Percentiles rank a stretch among this genome's conserved stretches.
phyloP scores from a whole-genome alignment of 2,797 vertebrate genomes.

The Hypotaenidia philippensis region DNA sequence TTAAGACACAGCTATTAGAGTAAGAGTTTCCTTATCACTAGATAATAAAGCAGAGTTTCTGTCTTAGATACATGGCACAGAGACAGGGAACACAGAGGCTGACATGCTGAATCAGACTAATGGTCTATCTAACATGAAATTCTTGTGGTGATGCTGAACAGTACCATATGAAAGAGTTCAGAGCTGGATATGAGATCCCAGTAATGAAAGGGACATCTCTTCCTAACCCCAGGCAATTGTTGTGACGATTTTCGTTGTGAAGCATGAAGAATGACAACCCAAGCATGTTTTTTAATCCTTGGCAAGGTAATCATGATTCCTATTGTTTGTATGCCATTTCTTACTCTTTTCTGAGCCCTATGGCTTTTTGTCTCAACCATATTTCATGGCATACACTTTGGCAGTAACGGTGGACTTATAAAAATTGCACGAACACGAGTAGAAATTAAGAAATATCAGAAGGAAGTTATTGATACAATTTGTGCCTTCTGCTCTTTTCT shows the following conservation, averaged over 20 bases:
- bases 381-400: neutral
- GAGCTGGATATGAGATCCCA: neutral
- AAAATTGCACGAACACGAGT: neutral
- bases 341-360: neutral
- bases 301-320: neutral
- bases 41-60: constrained; percentile 6
- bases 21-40: neutral
- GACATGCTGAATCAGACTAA: neutral
- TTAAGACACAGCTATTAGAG: neutral
- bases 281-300: neutral
- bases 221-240: neutral
- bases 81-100: neutral
- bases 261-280: neutral
- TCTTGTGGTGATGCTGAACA: neutral
- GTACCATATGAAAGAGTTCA: neutral
- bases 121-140: neutral
- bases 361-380: neutral
- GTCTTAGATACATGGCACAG: neutral
- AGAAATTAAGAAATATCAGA: neutral
- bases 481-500: neutral
- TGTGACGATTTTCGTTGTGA: neutral
- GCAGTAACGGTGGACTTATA: neutral
- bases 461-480: neutral
- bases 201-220: neutral
- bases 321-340: neutral